These are phyloP conservation scores for Drosophila merina DNA, from an alignment of 2,888 invertebrate genomes.

Conservation along the genomic window DNA sequence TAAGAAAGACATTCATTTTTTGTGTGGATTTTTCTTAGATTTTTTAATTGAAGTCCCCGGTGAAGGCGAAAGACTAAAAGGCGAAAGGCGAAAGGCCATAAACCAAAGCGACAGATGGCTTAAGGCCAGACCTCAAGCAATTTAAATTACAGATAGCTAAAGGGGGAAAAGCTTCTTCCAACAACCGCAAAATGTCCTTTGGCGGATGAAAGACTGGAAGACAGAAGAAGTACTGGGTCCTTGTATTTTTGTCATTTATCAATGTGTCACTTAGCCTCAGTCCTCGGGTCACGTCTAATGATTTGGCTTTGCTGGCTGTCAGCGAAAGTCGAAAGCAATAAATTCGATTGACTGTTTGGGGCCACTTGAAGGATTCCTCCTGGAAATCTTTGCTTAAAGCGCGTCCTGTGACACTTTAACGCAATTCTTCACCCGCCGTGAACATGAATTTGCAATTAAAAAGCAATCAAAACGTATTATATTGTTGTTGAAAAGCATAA, in stretches of 20 bases:
- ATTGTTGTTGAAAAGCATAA: neutral
- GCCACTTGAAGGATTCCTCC: neutral
- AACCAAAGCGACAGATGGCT: conserved; percentile 31
- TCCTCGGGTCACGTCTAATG: conserved; percentile 47
- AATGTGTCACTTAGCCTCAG: conserved; percentile 67
- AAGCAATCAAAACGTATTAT: conserved; percentile 35
- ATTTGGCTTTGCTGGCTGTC: conserved; percentile 41
- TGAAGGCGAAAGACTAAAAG: conserved; percentile 15
- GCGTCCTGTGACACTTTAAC: conserved; percentile 23
- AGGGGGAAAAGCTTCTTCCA: neutral
- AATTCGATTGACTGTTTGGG: conserved; percentile 46
- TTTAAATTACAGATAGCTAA: conserved; percentile 32
- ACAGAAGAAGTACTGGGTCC: neutral
- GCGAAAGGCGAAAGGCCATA: conserved; percentile 41
- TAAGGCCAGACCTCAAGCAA: conserved; percentile 5
- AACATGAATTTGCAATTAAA: conserved; percentile 44
- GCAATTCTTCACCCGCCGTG: conserved; percentile 5
- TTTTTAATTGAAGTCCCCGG: conserved; percentile 33
- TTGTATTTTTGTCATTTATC: conserved; percentile 52
- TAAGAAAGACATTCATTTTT: conserved; percentile 1
- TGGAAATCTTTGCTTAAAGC: conserved; percentile 1
- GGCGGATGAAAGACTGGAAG: neutral
- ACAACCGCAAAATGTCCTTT: conserved; percentile 15
- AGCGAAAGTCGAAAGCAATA: conserved; percentile 38
- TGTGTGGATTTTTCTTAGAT: conserved; percentile 1